These are phyloP conservation scores for Zingel zingel DNA, from an alignment of 2,113 vertebrate species.

Conservation along the genomic window DNA sequence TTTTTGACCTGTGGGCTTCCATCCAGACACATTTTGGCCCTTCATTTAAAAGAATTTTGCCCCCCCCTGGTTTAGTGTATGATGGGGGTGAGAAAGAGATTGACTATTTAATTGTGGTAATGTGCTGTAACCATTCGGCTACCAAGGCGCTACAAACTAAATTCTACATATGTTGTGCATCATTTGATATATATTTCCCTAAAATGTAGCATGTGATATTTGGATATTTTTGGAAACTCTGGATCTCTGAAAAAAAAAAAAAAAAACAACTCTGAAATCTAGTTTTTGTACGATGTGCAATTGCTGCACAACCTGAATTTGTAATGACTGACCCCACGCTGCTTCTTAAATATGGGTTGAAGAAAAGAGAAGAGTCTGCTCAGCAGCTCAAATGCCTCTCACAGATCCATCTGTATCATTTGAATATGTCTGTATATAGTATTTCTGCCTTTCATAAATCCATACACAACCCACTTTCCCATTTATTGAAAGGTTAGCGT, in stretches of 20 bases:
- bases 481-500: slow-evolving; percentile 28
- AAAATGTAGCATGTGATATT: not conserved
- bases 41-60: too few species aligned
- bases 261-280: not conserved
- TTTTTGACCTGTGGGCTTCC: too few species aligned
- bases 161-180: too few species aligned
- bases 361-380: not conserved
- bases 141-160: too few species aligned
- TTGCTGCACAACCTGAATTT: slow-evolving; percentile 22
- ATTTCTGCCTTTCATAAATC: slow-evolving; percentile 11
- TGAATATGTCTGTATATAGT: not conserved
- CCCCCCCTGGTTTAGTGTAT: too few species aligned
- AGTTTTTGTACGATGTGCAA: not conserved
- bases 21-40: too few species aligned
- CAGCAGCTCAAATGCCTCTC: slow-evolving; percentile 4
- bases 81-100: too few species aligned
- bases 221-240: not conserved
- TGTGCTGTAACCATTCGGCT: too few species aligned
- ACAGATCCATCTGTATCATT: not conserved
- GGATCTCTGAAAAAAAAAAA: not conserved
- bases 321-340: not conserved
- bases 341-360: not conserved
- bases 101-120: too few species aligned
- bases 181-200: not conserved
- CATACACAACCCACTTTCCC: slow-evolving; percentile 11